phyloP scores from a whole-genome alignment of 2,888 invertebrate species.

The Autographa gamma region DNA sequence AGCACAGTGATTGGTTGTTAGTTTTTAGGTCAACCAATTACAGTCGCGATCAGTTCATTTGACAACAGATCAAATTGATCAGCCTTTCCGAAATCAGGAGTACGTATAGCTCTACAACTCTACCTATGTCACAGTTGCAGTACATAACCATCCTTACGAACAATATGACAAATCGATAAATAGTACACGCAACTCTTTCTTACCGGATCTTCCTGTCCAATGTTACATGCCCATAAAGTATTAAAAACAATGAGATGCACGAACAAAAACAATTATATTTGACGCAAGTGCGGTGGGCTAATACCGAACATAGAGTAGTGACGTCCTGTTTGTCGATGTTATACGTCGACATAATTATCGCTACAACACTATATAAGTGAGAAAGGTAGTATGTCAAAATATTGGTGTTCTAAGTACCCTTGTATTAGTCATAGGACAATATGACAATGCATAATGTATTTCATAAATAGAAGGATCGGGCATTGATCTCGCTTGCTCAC shows the following conservation, averaged over 20 bases:
- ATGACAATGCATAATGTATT: too few species aligned
- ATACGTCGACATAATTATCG: constrained; percentile 34
- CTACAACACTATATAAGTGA: constrained; percentile 2
- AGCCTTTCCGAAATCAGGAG: too few species aligned
- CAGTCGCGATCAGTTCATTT: too few species aligned
- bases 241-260: constrained; percentile 43
- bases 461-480: too few species aligned
- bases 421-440: neutral
- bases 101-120: too few species aligned
- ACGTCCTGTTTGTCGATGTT: constrained; percentile 62
- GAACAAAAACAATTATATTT: constrained; percentile 56
- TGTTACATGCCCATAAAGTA: neutral
- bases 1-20: too few species aligned
- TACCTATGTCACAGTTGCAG: too few species aligned
- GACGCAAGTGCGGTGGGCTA: constrained; percentile 60
- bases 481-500: too few species aligned
- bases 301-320: constrained; percentile 55
- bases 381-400: neutral
- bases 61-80: too few species aligned
- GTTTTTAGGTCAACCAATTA: too few species aligned
- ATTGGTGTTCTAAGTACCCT: neutral
- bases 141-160: too few species aligned
- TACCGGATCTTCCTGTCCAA: constrained; percentile 7
- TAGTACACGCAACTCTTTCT: neutral
- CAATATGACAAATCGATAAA: neutral